Evolutionary conservation across 2,888 invertebrate genomes (phyloP).

Genomic region (Prionchulus punctatus): DNA sequence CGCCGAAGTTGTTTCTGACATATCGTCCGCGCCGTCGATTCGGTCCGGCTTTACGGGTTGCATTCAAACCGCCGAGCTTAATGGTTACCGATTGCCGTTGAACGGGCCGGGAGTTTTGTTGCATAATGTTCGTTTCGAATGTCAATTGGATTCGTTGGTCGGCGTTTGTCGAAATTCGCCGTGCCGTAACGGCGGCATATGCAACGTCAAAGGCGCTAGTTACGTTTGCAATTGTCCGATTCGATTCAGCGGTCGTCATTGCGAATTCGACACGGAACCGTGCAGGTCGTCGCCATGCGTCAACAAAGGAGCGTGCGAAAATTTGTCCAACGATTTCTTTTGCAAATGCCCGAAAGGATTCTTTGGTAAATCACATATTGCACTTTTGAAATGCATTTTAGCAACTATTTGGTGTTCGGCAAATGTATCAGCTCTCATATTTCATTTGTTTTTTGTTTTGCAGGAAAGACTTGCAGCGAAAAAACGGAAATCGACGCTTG

Average conservation of each 20-base stretch:
- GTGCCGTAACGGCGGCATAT: slow-evolving; percentile 58
- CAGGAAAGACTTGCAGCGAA: no score
- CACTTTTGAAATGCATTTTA: no score
- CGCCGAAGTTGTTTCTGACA: slow-evolving; percentile 42
- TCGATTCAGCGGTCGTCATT: background rate
- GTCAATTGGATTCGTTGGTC: slow-evolving; percentile 35
- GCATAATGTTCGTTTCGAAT: slow-evolving; percentile 33
- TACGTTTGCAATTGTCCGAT: background rate
- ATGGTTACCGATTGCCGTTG: slow-evolving; percentile 53
- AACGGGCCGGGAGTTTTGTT: slow-evolving; percentile 23
- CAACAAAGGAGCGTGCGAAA: no score
- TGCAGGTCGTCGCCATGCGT: slow-evolving; percentile 58
- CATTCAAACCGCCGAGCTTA: slow-evolving; percentile 65
- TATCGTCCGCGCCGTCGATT: background rate
- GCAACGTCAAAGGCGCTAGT: slow-evolving; percentile 23
- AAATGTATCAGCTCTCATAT: no score
- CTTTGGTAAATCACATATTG: no score
- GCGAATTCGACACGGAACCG: slow-evolving; percentile 42
- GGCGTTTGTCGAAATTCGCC: slow-evolving; percentile 60
- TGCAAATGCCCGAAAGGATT: slow-evolving; percentile 53
- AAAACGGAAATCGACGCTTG: background rate
- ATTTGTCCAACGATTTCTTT: slow-evolving; percentile 48
- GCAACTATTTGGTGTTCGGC: no score
- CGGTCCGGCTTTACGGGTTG: slow-evolving; percentile 65
- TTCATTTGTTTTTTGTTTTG: no score